Percentiles rank a stretch among this genome's conserved stretches.
Evolutionary conservation across 30 jellyfish, hydroid and myxozoan genomes (phyloP).

Genomic region (Nemopilema nomurai): DNA sequence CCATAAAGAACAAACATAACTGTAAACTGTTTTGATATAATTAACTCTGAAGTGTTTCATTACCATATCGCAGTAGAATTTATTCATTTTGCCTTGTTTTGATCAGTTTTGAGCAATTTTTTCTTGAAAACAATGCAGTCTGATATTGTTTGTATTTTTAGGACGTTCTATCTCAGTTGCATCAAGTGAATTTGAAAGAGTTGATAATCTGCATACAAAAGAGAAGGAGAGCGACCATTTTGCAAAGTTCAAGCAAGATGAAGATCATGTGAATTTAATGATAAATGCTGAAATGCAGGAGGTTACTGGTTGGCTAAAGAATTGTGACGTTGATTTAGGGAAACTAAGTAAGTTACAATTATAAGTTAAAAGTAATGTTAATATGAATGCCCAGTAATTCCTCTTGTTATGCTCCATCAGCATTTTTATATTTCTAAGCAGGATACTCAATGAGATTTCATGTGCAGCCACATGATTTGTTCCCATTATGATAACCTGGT

Average conservation of each 20-base stretch:
- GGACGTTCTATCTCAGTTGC: slow-evolving; percentile 57
- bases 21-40: too few species aligned
- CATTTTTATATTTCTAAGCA: too few species aligned
- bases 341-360: slow-evolving; percentile 17
- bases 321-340: slow-evolving; percentile 22
- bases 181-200: slow-evolving; percentile 12
- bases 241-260: slow-evolving; percentile 31
- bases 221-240: slow-evolving; percentile 22
- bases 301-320: slow-evolving; percentile 39
- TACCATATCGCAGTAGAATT: too few species aligned
- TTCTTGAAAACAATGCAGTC: too few species aligned
- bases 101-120: neutral
- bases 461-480: too few species aligned
- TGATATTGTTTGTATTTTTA: neutral
- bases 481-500: too few species aligned
- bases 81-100: too few species aligned
- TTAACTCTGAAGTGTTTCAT: too few species aligned
- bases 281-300: slow-evolving; percentile 50
- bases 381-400: neutral
- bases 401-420: too few species aligned
- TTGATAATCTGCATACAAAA: neutral
- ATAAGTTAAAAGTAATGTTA: neutral
- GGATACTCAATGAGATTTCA: too few species aligned
- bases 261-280: slow-evolving; percentile 43
- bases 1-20: too few species aligned